These are phyloP conservation scores for Parambassis ranga DNA, from an alignment of 2,797 vertebrate species.

Conservation along the genomic window DNA sequence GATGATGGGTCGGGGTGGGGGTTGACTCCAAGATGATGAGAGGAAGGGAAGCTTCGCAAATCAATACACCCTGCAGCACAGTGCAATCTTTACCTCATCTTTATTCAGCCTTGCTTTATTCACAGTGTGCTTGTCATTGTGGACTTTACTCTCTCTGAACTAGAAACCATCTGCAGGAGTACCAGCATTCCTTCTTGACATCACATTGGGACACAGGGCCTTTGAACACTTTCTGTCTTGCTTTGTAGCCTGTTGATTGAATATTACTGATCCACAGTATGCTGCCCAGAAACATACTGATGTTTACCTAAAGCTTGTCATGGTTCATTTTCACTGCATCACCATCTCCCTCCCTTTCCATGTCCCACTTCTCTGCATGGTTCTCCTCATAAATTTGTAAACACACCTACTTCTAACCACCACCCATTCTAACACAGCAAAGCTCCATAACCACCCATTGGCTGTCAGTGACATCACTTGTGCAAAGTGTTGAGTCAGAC, in stretches of 20 bases:
- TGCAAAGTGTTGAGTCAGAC: conserved; percentile 69
- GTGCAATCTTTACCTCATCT: neutral
- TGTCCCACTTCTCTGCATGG: neutral
- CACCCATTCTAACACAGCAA: conserved; percentile 17
- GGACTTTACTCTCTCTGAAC: conserved; percentile 1
- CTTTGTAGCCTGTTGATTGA: conserved; percentile 30
- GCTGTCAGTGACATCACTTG: conserved; percentile 91
- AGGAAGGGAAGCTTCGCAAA: conserved; percentile 9
- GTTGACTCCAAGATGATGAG: conserved; percentile 34
- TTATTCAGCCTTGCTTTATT: neutral
- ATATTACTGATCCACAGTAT: neutral
- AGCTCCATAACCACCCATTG: conserved; percentile 79
- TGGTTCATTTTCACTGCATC: conserved; percentile 20
- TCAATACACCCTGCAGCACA: conserved; percentile 48
- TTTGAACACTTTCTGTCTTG: conserved; percentile 6
- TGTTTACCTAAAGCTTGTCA: neutral
- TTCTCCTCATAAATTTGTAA: conserved; percentile 44
- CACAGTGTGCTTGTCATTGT: neutral
- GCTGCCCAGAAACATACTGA: neutral
- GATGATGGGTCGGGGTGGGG: conserved; percentile 4
- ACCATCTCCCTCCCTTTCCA: neutral
- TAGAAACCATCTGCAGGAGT: neutral
- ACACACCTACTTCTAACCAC: neutral
- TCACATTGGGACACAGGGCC: neutral
- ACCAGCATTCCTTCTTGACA: neutral